phyloP scores from a whole-genome alignment of 1,140 invertebrate species.

The Drosophila sproati region DNA sequence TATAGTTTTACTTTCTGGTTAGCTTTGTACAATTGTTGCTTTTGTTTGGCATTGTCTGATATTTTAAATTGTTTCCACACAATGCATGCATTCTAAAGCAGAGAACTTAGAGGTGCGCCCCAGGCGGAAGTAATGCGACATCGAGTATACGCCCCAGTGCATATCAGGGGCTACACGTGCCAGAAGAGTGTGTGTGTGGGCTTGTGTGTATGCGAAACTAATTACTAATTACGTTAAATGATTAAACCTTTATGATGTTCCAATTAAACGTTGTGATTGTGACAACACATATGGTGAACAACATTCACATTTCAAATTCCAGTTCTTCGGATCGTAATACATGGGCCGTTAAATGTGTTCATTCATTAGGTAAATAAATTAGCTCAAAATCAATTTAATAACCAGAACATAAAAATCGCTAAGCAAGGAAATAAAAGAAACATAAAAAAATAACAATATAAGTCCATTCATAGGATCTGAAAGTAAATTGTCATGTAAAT shows the following conservation, averaged over 20 bases:
- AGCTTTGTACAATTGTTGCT: conserved; percentile 3
- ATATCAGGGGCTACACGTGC: conserved; percentile 50
- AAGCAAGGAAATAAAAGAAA: background rate
- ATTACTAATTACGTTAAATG: conserved; percentile 64
- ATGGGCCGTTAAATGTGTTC: conserved; percentile 29
- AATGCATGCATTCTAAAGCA: conserved; percentile 5
- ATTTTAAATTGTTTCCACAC: background rate
- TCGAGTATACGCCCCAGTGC: conserved; percentile 41
- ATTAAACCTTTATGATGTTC: conserved; percentile 63
- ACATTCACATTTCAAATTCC: conserved; percentile 38
- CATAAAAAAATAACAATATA: conserved; percentile 5
- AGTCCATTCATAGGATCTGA: conserved; percentile 2
- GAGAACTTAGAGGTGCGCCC: conserved; percentile 27
- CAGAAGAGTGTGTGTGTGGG: conserved; percentile 6
- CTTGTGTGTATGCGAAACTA: conserved; percentile 24
- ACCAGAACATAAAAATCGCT: conserved; percentile 19
- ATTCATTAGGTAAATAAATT: conserved; percentile 35
- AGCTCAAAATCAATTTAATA: conserved; percentile 22
- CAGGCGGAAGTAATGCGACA: conserved; percentile 38
- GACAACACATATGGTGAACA: conserved; percentile 29
- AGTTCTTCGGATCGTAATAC: conserved; percentile 28
- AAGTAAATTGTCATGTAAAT: conserved; percentile 22
- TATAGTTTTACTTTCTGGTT: background rate
- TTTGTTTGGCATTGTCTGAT: conserved; percentile 2
- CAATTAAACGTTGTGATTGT: conserved; percentile 65